Evolutionary conservation across 2,113 vertebrate genomes (phyloP).

Genomic region (Podarcis muralis): DNA sequence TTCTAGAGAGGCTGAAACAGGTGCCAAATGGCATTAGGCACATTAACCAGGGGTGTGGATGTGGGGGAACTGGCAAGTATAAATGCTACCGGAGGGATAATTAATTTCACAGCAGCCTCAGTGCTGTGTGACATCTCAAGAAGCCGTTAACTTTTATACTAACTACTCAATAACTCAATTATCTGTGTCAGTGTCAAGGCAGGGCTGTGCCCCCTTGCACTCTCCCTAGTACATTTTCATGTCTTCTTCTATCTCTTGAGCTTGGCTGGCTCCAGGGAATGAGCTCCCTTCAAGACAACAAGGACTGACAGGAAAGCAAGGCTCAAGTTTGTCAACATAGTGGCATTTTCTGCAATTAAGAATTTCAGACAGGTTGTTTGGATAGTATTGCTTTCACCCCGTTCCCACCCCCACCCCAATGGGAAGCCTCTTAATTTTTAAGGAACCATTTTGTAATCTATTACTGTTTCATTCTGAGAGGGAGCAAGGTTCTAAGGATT

Average conservation of each 20-base stretch:
- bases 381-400: conserved; percentile 20
- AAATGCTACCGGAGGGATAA: conserved; percentile 38
- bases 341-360: conserved; percentile 49
- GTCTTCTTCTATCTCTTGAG: conserved; percentile 40
- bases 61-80: conserved; percentile 24
- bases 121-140: conserved; percentile 33
- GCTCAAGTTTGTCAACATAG: conserved; percentile 40
- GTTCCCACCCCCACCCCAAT: neutral
- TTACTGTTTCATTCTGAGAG: conserved; percentile 36
- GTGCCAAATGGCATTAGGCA: conserved; percentile 41
- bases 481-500: neutral
- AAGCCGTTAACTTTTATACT: conserved; percentile 52
- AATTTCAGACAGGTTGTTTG: conserved; percentile 23
- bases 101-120: conserved; percentile 38
- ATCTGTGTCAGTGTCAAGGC: conserved; percentile 52
- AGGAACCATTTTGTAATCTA: conserved; percentile 38
- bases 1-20: conserved; percentile 22
- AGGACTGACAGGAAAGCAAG: conserved; percentile 56
- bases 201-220: conserved; percentile 44
- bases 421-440: conserved; percentile 39
- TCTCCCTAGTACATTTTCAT: conserved; percentile 42
- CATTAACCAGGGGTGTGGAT: conserved; percentile 16
- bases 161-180: conserved; percentile 57
- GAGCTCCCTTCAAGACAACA: conserved; percentile 45
- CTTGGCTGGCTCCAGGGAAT: conserved; percentile 41